phyloP scores from a whole-genome alignment of 2,113 vertebrate species.

The Petromus typicus region DNA sequence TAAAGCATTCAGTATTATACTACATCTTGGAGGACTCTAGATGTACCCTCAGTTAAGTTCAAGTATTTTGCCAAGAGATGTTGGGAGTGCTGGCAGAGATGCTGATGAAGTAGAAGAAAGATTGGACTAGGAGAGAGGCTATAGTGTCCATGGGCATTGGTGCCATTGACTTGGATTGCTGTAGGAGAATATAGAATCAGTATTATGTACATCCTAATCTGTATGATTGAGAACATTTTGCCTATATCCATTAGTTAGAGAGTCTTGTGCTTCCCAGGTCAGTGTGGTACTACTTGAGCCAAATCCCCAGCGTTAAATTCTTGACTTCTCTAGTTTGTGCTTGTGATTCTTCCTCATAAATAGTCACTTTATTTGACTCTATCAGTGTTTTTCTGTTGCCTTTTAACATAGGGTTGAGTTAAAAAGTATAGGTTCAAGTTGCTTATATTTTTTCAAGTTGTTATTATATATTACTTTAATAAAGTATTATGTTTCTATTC shows the following conservation, averaged over 20 bases:
- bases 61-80: neutral
- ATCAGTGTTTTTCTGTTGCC: neutral
- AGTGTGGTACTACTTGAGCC: too few species aligned
- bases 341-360: neutral
- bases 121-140: neutral
- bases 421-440: neutral
- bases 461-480: constrained; percentile 30
- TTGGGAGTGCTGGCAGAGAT: neutral
- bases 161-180: neutral
- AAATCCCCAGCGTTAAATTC: neutral
- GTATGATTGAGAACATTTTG: neutral
- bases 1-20: neutral
- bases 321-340: neutral
- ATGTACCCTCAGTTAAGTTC: neutral
- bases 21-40: neutral
- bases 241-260: neutral
- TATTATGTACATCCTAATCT: neutral
- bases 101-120: neutral
- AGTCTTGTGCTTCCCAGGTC: too few species aligned
- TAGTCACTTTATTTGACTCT: neutral
- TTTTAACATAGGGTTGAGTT: constrained; percentile 4
- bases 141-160: neutral
- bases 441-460: constrained; percentile 23
- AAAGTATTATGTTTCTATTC: constrained; percentile 38
- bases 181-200: neutral